Base-by-base conservation (phyloP, 1,140 invertebrate species). In the Episyrphus balteatus region DNA sequence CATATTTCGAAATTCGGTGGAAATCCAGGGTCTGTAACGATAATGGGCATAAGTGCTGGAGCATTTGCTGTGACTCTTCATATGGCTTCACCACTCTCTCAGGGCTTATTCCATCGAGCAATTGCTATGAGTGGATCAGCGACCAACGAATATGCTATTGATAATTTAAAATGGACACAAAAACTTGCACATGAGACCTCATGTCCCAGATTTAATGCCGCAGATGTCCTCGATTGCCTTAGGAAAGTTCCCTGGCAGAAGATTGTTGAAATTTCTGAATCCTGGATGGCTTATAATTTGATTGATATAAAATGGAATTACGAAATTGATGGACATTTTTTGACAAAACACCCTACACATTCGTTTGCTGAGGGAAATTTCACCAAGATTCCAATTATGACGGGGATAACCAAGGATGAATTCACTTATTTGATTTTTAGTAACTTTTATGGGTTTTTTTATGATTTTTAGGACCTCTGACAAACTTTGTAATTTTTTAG, bases 101-200 rank as follows among this genome's bases (percentile, higher is more conserved):
- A 63, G 18, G 69, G 70, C 43, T 55, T 82, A 13, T 82, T 84
- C 51, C 78, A 75, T 48, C 72, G 73, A 48, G 80, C 73, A 0
- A 79, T 84, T 31, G 59, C 76, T 9, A 75, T 81, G 70, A 82
- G 82, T 52, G 84, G 84, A 0, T 76, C 75, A 10, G 77, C 79
- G 0, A 61, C 84, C 6, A 75, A 74, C 56, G 68, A 74, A 36
- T 62, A 43, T 43, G 41, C 31, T 34, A 62, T 64, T 1, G 53
- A 64, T 43, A 65, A 65, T 48, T 14, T 47, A 9, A 55, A 49
- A 37, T 65, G 62, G 62, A 55, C 56, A 3, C 44, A 54, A 0
- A 55, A 55, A 34, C 41, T 65, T 19, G 57, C 62, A 10, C 43
- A 52, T 2, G 53, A 60, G 15, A 12, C 60, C 31, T 51, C 40